Evolutionary conservation across 2,797 vertebrate species (phyloP).

Genomic region (Parotocinclus haroldoi): DNA sequence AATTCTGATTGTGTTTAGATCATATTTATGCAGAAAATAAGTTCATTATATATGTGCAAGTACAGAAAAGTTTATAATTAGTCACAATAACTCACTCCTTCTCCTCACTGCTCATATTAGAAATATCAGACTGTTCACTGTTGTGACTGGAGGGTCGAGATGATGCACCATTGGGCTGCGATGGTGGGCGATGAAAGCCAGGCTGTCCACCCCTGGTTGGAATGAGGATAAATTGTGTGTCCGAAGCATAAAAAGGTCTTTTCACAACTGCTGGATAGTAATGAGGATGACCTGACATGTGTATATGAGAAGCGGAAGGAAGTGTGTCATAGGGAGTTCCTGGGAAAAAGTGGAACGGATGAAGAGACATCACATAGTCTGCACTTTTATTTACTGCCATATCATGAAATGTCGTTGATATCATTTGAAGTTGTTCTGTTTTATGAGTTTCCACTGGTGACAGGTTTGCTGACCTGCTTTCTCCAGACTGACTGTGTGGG

Average conservation of each 20-base stretch:
- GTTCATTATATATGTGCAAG: background rate
- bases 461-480: slow-evolving; percentile 44
- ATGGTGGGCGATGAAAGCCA: slow-evolving; percentile 29
- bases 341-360: slow-evolving; percentile 3
- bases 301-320: slow-evolving; percentile 4
- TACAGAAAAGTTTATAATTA: background rate
- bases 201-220: slow-evolving; percentile 23
- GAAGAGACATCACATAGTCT: slow-evolving; percentile 19
- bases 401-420: slow-evolving; percentile 28
- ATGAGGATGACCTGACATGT: background rate
- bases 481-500: slow-evolving; percentile 51
- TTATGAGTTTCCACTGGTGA: slow-evolving; percentile 35
- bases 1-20: too few species aligned
- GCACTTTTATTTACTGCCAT: slow-evolving; percentile 29
- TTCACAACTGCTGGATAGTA: slow-evolving; percentile 31
- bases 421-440: slow-evolving; percentile 29
- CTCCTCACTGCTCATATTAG: slow-evolving; percentile 47
- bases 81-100: slow-evolving; percentile 47
- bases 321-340: slow-evolving; percentile 3
- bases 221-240: slow-evolving; percentile 31
- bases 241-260: slow-evolving; percentile 31
- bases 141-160: slow-evolving; percentile 51
- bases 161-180: slow-evolving; percentile 28
- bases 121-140: slow-evolving; percentile 50
- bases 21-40: background rate